Conservation (phyloP, 2,888 invertebrate species). For the Galerucella nymphaeae region DNA sequence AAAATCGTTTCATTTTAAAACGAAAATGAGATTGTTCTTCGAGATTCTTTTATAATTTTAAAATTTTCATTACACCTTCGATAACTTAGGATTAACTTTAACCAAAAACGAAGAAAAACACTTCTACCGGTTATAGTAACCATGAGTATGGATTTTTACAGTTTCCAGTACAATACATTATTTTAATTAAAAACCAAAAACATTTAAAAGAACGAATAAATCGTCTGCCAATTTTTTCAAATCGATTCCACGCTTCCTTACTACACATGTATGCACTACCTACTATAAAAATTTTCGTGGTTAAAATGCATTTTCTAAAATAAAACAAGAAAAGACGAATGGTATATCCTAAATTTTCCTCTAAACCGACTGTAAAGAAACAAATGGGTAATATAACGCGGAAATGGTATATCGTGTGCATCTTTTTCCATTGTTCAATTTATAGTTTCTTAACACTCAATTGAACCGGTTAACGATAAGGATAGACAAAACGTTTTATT, state of each 20-base stretch:
- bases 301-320: neutral
- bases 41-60: too few species aligned
- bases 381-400: conserved; percentile 22
- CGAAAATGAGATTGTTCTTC: too few species aligned
- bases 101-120: too few species aligned
- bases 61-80: too few species aligned
- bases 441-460: conserved; percentile 22
- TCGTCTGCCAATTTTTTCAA: neutral
- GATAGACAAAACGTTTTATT: neutral
- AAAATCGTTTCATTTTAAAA: too few species aligned
- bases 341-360: neutral
- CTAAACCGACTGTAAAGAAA: conserved; percentile 21
- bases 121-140: too few species aligned
- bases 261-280: neutral
- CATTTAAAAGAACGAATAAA: neutral
- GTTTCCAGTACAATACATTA: too few species aligned
- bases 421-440: conserved; percentile 18
- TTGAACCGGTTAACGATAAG: conserved; percentile 19
- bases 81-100: too few species aligned
- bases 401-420: conserved; percentile 20
- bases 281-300: neutral
- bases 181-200: too few species aligned
- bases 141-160: too few species aligned
- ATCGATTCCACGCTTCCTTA: neutral
- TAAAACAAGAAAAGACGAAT: neutral